A percentile compares a stretch with the other conserved stretches of the same genome.
These are phyloP conservation scores for Acanthopleura granulata DNA, from an alignment of 2,888 invertebrate species.

Conservation along the genomic window DNA sequence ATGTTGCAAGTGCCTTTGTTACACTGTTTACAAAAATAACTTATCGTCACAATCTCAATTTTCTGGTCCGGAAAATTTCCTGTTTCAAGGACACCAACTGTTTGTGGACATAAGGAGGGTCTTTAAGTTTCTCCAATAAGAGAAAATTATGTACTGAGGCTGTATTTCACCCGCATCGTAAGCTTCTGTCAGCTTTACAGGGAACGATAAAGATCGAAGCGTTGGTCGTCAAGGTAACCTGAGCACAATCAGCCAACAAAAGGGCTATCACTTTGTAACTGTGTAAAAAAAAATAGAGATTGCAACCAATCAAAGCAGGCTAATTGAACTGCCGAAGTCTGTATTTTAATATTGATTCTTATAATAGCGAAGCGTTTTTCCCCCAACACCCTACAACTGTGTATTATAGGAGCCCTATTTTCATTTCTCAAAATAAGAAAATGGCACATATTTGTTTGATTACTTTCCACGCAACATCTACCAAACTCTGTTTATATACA, in stretches of 20 bases:
- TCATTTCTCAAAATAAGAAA: no score
- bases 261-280: conserved; percentile 11
- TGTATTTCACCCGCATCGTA: not conserved
- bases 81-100: not conserved
- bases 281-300: not conserved
- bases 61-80: no score
- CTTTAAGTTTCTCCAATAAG: conserved; percentile 4
- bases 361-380: not conserved
- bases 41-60: no score
- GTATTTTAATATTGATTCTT: conserved; percentile 4
- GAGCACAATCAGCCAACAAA: conserved; percentile 3
- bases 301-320: not conserved
- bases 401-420: no score
- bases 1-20: no score
- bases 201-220: not conserved
- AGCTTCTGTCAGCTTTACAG: conserved; percentile 10
- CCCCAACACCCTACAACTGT: no score
- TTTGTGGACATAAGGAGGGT: not conserved
- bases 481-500: no score
- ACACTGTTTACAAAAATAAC: no score
- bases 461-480: no score
- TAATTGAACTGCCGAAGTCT: conserved; percentile 7
- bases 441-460: no score
- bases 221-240: not conserved
- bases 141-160: conserved; percentile 8